Conservation (phyloP, 2,888 invertebrate genomes). For the Hydraecia micacea region DNA sequence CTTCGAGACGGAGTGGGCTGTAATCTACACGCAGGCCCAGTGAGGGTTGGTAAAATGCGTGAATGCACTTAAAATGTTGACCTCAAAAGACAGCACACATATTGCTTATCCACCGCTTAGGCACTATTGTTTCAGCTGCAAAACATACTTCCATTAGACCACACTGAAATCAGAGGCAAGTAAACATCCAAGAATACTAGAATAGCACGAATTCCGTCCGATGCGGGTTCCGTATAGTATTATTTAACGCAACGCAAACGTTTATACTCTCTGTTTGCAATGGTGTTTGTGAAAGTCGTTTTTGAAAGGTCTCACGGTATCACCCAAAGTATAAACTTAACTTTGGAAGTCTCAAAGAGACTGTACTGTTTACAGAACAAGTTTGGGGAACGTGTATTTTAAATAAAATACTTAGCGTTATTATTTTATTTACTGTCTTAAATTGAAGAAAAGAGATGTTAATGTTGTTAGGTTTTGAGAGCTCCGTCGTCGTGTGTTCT, state of each 20-base stretch:
- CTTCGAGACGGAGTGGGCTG: no score
- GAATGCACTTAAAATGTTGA: not conserved
- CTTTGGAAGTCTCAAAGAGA: conserved; percentile 50
- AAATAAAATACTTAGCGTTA: conserved; percentile 42
- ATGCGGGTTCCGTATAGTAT: conserved; percentile 27
- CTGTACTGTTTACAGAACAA: conserved; percentile 39
- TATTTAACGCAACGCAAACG: conserved; percentile 50
- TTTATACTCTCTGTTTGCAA: conserved; percentile 44
- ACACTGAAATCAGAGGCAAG: conserved; percentile 16
- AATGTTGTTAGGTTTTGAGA: conserved; percentile 25
- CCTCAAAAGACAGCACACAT: not conserved
- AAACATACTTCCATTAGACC: conserved; percentile 31
- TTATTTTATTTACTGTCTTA: conserved; percentile 42
- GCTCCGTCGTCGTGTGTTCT: conserved; percentile 5
- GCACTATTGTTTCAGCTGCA: conserved; percentile 9
- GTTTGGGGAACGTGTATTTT: conserved; percentile 40
- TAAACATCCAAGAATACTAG: conserved; percentile 35
- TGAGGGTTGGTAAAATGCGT: not conserved
- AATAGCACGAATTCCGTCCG: conserved; percentile 14
- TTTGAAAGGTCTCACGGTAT: conserved; percentile 51
- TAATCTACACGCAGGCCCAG: no score
- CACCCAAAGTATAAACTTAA: conserved; percentile 49
- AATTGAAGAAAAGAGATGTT: conserved; percentile 35
- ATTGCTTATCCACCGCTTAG: not conserved
- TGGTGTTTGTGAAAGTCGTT: conserved; percentile 44